phyloP scores from a whole-genome alignment of 2,797 vertebrate species.

The Oreonectes daqikongensis region DNA sequence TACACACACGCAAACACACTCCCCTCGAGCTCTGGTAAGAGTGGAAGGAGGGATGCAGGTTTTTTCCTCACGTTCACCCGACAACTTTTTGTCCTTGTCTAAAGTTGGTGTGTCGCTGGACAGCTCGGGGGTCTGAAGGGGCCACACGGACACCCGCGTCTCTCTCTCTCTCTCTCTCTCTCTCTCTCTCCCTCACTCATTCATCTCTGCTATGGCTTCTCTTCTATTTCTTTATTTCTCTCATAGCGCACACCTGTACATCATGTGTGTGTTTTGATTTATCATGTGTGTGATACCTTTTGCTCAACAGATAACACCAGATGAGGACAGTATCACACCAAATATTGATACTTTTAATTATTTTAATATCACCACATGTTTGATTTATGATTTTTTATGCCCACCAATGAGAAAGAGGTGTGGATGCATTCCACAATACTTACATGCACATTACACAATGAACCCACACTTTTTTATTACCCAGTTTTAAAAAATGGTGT shows the following conservation, averaged over 20 bases:
- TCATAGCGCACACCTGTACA: no score
- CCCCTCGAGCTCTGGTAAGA: slow-evolving; percentile 52
- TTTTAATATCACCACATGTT: not conserved
- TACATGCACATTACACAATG: not conserved
- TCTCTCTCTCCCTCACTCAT: slow-evolving; percentile 13
- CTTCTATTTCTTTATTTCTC: not conserved
- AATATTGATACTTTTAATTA: not conserved
- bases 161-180: slow-evolving; percentile 29
- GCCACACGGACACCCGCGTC: slow-evolving; percentile 66
- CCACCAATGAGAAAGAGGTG: not conserved
- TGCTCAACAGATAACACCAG: not conserved
- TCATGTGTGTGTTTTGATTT: no score
- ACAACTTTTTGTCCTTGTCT: slow-evolving; percentile 73
- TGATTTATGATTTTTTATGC: not conserved
- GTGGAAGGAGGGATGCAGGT: slow-evolving; percentile 65
- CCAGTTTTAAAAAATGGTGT: not conserved
- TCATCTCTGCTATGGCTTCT: not conserved
- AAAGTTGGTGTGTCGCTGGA: slow-evolving; percentile 71
- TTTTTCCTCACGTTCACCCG: slow-evolving; percentile 61
- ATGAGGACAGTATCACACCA: not conserved
- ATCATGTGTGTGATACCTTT: not conserved
- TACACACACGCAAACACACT: slow-evolving; percentile 60
- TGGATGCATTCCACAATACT: slow-evolving; percentile 1
- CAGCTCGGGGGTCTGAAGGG: slow-evolving; percentile 58
- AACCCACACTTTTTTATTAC: no score